Conservation (phyloP, 2,888 invertebrate genomes). For the Philereme vetulata region DNA sequence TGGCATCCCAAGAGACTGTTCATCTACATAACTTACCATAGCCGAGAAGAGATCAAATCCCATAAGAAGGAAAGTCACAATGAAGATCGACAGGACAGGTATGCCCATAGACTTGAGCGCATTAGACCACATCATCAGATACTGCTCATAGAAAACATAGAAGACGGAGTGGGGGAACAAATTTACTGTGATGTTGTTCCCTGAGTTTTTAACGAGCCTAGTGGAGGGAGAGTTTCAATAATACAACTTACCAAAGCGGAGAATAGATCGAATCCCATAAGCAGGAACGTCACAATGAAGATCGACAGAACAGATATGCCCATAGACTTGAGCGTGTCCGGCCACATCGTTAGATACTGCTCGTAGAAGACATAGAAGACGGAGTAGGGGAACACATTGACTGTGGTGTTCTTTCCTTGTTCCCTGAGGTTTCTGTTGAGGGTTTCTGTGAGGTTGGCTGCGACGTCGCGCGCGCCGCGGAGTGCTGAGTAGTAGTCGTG, state of each 20-base stretch:
- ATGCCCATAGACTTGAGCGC: too few relatives aligned
- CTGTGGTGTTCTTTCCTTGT: constrained; percentile 67
- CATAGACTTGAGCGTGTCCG: constrained; percentile 94
- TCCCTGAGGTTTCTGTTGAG: constrained; percentile 85
- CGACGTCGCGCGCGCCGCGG: constrained; percentile 90
- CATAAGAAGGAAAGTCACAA: too few relatives aligned
- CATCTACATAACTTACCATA: constrained; percentile 7
- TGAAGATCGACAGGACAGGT: too few relatives aligned
- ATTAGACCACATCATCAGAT: too few relatives aligned
- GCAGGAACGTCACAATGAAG: constrained; percentile 94
- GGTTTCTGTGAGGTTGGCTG: constrained; percentile 91
- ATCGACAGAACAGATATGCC: constrained; percentile 96
- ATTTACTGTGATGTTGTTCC: too few relatives aligned
- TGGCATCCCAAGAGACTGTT: too few relatives aligned
- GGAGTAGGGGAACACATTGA: constrained; percentile 94
- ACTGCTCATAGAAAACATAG: too few relatives aligned
- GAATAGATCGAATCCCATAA: constrained; percentile 97
- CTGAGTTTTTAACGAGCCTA: too few relatives aligned
- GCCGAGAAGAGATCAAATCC: too few relatives aligned
- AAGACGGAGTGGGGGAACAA: too few relatives aligned
- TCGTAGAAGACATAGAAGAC: constrained; percentile 99
- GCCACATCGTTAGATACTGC: constrained; percentile 98
- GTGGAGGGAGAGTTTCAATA: too few relatives aligned
- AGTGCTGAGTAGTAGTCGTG: constrained; percentile 95
- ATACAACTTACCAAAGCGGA: constrained; percentile 22